Percentiles rank a stretch among this genome's conserved stretches.
Conservation (phyloP, 35 echinoderm and acorn worm genomes). For the Lytechinus pictus region DNA sequence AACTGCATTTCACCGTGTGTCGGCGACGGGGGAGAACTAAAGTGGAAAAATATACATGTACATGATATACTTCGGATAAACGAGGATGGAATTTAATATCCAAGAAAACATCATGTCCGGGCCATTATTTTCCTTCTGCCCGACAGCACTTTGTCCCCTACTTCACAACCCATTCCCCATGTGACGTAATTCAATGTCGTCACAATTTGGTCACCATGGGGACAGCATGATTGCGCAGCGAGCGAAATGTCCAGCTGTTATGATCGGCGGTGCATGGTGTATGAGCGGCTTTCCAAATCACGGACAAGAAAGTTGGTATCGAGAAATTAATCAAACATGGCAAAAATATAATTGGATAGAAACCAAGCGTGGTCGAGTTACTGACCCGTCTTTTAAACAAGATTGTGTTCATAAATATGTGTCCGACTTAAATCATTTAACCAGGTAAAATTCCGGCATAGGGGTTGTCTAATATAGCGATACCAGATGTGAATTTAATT, state of each 20-base stretch:
- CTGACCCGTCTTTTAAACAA: background rate
- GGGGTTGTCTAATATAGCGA: too few species aligned
- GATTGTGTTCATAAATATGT: background rate
- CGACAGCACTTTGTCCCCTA: background rate
- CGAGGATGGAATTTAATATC: constrained; percentile 6
- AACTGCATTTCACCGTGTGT: background rate
- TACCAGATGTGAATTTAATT: too few species aligned
- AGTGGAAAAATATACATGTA: background rate
- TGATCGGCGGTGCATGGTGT: background rate
- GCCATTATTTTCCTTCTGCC: constrained; percentile 6
- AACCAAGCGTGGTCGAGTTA: background rate
- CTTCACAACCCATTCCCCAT: constrained; percentile 19
- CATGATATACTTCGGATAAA: background rate
- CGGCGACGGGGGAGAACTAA: background rate
- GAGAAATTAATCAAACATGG: background rate
- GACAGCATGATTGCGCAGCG: constrained; percentile 21
- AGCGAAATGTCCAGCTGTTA: background rate
- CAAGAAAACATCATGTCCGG: constrained; percentile 20
- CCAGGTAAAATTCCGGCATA: too few species aligned
- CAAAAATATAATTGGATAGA: background rate
- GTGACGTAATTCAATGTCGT: constrained; percentile 38
- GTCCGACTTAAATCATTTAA: background rate
- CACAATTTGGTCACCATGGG: constrained; percentile 5
- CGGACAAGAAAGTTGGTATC: background rate
- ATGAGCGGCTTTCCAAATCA: background rate